Percentiles rank a stretch among this genome's conserved stretches.
These are phyloP conservation scores for Sminthurinus aureus DNA, from an alignment of 2,888 invertebrate genomes.

Conservation along the genomic window DNA sequence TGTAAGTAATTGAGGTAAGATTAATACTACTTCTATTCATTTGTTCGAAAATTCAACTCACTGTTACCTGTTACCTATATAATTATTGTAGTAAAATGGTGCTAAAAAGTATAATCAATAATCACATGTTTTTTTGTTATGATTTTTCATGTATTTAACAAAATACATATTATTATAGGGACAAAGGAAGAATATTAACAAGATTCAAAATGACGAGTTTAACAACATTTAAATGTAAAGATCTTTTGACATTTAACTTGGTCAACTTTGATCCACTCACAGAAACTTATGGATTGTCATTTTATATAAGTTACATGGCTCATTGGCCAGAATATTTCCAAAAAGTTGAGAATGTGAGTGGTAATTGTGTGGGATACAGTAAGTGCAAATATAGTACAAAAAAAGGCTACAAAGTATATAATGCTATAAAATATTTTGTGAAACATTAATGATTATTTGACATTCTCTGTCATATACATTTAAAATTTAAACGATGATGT, in stretches of 20 bases:
- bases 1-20: no score
- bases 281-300: constrained; percentile 94
- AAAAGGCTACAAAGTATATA: not conserved
- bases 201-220: constrained; percentile 83
- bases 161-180: not conserved
- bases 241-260: constrained; percentile 93
- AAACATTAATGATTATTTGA: constrained; percentile 3
- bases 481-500: not conserved
- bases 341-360: constrained; percentile 94
- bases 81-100: not conserved
- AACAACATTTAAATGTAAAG: constrained; percentile 90
- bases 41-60: no score
- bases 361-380: constrained; percentile 99
- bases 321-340: constrained; percentile 99
- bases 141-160: not conserved
- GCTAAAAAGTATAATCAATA: not conserved
- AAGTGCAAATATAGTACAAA: constrained; percentile 64
- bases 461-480: not conserved
- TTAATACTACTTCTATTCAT: no score
- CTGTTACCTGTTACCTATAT: no score
- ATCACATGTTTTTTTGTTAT: not conserved
- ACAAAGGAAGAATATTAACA: not conserved
- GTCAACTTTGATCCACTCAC: constrained; percentile 97
- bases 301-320: constrained; percentile 97
- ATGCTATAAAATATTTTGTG: not conserved